Conservation (phyloP, 2,113 vertebrate species). For the Trogon melanurus region DNA sequence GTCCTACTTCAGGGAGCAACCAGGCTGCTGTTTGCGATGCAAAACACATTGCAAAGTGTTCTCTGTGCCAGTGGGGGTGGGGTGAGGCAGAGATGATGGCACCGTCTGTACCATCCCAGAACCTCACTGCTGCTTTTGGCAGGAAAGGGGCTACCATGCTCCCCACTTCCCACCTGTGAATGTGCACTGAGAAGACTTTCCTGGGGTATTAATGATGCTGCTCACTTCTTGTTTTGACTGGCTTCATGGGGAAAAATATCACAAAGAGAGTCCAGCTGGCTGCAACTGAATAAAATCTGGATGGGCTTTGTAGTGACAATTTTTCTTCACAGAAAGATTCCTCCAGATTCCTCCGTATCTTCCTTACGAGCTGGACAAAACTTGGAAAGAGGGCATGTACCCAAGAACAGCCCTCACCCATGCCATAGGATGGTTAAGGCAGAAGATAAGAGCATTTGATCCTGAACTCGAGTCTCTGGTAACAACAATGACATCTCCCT, state of each 20-base stretch:
- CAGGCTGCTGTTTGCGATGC: not conserved
- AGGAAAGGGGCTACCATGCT: not conserved
- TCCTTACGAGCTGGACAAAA: not conserved
- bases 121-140: not conserved
- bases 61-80: not conserved
- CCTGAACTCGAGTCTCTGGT: not conserved
- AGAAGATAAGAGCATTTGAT: not conserved
- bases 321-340: not conserved
- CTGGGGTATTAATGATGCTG: not conserved
- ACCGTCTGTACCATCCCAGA: not conserved
- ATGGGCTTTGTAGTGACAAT: not conserved
- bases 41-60: not conserved
- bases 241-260: not conserved
- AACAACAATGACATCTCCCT: not conserved
- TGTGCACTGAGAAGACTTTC: fast-evolving
- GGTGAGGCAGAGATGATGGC: not conserved
- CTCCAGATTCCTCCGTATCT: not conserved
- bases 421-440: not conserved
- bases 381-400: not conserved
- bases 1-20: not conserved
- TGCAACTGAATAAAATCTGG: not conserved
- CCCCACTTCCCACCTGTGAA: fast-evolving
- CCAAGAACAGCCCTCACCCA: not conserved
- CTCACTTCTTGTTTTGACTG: not conserved
- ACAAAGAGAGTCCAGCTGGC: not conserved